Evolutionary conservation across 2,888 invertebrate species (phyloP).

Genomic region (Cyrtodaria siliqua): DNA sequence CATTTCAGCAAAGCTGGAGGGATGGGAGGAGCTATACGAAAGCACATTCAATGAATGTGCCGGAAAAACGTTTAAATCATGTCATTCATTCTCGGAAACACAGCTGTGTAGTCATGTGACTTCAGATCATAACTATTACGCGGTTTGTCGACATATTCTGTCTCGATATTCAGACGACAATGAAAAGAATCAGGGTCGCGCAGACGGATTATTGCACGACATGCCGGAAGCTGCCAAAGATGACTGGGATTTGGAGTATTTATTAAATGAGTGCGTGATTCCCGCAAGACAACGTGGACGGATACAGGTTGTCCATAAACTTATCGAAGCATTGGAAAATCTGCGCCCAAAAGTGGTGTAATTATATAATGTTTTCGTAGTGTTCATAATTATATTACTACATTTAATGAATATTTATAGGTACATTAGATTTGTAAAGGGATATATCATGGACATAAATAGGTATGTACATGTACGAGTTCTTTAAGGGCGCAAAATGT

Average conservation of each 20-base stretch:
- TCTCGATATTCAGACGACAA: slow-evolving; percentile 65
- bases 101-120: slow-evolving; percentile 87
- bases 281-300: slow-evolving; percentile 67
- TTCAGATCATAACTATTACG: slow-evolving; percentile 94
- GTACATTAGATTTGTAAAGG: too few relatives aligned
- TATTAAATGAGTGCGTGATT: slow-evolving; percentile 76
- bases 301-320: slow-evolving; percentile 65
- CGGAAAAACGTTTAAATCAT: slow-evolving; percentile 39
- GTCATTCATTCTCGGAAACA: slow-evolving; percentile 49
- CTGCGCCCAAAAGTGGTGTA: slow-evolving; percentile 23
- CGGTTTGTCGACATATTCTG: slow-evolving; percentile 89
- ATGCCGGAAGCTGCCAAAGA: slow-evolving; percentile 71
- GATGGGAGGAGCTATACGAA: slow-evolving; percentile 77
- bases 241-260: slow-evolving; percentile 65
- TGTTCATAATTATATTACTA: too few relatives aligned
- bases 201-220: slow-evolving; percentile 77
- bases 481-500: too few relatives aligned
- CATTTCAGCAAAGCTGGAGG: slow-evolving; percentile 78
- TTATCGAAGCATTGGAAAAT: slow-evolving; percentile 57
- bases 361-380: too few relatives aligned
- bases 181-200: slow-evolving; percentile 47
- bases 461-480: too few relatives aligned
- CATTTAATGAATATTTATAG: too few relatives aligned
- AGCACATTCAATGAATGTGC: slow-evolving; percentile 86
- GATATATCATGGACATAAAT: too few relatives aligned